Conservation (phyloP, 1,140 invertebrate genomes). For the Monomorium pharaonis region DNA sequence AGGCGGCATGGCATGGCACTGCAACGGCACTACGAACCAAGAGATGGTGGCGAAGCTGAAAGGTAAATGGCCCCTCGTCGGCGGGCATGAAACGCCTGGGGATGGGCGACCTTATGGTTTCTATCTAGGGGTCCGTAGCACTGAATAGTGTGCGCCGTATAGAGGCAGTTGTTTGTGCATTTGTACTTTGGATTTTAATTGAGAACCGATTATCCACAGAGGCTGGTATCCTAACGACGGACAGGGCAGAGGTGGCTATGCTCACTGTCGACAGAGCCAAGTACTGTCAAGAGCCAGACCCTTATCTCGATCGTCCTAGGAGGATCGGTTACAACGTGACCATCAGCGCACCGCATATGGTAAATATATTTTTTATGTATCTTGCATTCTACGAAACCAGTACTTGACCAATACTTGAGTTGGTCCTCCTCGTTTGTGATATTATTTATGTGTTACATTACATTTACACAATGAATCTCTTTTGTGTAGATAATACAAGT, state of each 20-base stretch:
- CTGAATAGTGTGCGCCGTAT: not conserved
- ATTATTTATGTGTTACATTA: too few relatives aligned
- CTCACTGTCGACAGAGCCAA: conserved; percentile 93
- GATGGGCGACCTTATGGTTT: not conserved
- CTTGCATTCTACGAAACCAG: not conserved
- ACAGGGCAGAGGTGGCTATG: conserved; percentile 94
- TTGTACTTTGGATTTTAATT: conserved; percentile 13
- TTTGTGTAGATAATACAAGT: too few relatives aligned
- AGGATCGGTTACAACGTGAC: conserved; percentile 96
- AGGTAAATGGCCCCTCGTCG: conserved; percentile 70
- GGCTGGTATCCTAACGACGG: conserved; percentile 93
- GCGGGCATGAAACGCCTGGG: not conserved
- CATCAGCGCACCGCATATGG: conserved; percentile 99
- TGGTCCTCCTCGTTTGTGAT: too few relatives aligned
- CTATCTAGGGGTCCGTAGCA: not conserved
- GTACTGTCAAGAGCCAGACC: conserved; percentile 90
- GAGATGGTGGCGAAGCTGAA: conserved; percentile 81
- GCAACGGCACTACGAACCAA: conserved; percentile 81
- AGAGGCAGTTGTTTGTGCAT: not conserved
- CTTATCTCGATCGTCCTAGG: conserved; percentile 96
- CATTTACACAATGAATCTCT: too few relatives aligned
- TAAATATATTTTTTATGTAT: conserved; percentile 81
- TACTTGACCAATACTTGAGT: too few relatives aligned
- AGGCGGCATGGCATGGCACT: conserved; percentile 82
- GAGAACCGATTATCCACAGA: conserved; percentile 85